phyloP scores from a whole-genome alignment of 1,140 invertebrate genomes.

The Aleiodes sp. region DNA sequence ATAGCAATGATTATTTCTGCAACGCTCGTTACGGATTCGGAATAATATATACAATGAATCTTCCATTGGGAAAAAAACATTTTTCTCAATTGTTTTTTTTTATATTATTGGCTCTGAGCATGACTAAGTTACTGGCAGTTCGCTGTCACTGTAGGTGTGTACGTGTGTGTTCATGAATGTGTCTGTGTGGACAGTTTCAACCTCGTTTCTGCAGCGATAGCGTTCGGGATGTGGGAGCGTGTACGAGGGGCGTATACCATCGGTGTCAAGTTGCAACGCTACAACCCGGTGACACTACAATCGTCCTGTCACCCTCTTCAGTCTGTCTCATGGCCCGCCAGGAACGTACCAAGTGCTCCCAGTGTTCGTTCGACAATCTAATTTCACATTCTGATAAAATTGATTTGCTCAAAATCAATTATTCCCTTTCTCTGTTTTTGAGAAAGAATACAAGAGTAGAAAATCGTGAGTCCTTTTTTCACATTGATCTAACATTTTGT shows the following conservation, averaged over 20 bases:
- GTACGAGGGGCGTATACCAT: constrained; percentile 58
- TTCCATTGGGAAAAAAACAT: not conserved
- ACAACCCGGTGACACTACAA: constrained; percentile 48
- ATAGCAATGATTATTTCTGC: constrained; percentile 2
- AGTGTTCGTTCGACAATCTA: not conserved
- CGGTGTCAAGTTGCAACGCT: constrained; percentile 59
- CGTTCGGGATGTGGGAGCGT: constrained; percentile 46
- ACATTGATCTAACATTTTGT: too few relatives aligned
- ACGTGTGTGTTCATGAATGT: constrained; percentile 26
- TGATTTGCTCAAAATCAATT: not conserved
- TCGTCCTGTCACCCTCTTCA: constrained; percentile 47
- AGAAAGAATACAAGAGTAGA: not conserved
- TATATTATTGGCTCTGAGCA: constrained; percentile 39
- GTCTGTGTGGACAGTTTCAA: constrained; percentile 43
- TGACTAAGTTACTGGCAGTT: constrained; percentile 46
- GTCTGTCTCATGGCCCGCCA: constrained; percentile 26
- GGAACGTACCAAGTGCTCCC: not conserved
- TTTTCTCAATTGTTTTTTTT: not conserved
- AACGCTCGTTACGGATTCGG: not conserved
- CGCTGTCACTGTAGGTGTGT: too few relatives aligned
- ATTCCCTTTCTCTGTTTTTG: not conserved
- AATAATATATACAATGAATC: not conserved
- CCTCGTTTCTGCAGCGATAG: constrained; percentile 44
- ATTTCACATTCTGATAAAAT: not conserved
- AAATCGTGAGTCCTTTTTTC: too few relatives aligned